A percentile compares a stretch with the other conserved stretches of the same genome.
These are phyloP conservation scores for Anthoscopus minutus DNA, from an alignment of 2,113 vertebrate species.

Conservation along the genomic window DNA sequence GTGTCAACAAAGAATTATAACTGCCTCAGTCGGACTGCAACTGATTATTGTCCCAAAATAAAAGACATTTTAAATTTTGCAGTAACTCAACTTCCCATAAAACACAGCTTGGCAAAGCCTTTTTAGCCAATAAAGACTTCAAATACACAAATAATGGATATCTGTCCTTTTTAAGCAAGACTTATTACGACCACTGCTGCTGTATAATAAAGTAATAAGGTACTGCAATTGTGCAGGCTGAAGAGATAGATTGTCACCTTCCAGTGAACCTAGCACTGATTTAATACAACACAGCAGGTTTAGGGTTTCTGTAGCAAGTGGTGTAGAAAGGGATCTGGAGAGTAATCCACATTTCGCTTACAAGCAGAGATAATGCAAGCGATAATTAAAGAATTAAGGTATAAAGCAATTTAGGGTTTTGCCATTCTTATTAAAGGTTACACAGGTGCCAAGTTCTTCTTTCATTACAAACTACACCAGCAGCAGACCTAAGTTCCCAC, in stretches of 20 bases:
- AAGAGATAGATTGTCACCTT: background rate
- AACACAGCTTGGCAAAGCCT: background rate
- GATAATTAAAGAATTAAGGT: background rate
- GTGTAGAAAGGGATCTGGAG: background rate
- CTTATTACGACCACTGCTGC: background rate
- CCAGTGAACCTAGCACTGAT: background rate
- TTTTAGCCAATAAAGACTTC: background rate
- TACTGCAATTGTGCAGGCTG: background rate
- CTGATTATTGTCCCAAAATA: background rate
- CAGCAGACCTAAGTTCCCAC: background rate
- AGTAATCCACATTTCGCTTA: background rate
- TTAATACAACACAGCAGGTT: background rate
- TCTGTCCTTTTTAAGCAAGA: background rate
- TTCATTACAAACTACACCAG: background rate
- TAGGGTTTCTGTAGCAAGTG: background rate
- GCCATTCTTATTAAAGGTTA: background rate
- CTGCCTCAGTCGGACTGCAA: background rate
- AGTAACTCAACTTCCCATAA: background rate
- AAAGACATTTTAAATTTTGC: background rate
- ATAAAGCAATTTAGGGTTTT: background rate
- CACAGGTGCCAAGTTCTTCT: background rate
- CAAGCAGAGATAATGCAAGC: background rate
- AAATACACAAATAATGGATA: background rate
- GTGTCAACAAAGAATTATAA: background rate
- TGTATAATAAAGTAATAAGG: background rate